phyloP scores from a whole-genome alignment of 2,113 vertebrate species.

The Callorhinus ursinus region DNA sequence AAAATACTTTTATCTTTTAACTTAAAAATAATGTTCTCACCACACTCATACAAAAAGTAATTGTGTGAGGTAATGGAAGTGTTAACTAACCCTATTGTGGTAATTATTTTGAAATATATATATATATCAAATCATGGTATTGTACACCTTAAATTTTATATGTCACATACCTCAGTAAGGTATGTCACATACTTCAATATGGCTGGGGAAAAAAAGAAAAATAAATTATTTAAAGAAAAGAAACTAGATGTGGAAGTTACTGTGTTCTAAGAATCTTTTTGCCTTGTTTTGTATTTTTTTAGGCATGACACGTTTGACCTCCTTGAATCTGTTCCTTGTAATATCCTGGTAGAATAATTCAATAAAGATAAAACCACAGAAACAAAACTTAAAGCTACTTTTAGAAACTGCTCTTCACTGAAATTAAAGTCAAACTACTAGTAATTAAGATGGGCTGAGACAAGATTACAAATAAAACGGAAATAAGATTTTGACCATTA shows the following conservation, averaged over 20 bases:
- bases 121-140: background rate
- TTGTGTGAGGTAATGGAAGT: background rate
- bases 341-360: background rate
- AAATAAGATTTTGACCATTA: background rate
- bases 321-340: background rate
- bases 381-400: constrained; percentile 17
- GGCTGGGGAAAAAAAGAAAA: background rate
- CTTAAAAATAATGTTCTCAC: background rate
- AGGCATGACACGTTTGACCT: background rate
- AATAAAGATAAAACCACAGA: background rate
- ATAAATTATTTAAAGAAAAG: background rate
- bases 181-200: background rate
- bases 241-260: constrained; percentile 18
- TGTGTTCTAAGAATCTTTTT: constrained; percentile 1
- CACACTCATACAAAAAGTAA: background rate
- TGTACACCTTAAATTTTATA: background rate
- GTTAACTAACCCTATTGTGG: background rate
- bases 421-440: background rate
- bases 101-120: background rate
- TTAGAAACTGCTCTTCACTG: background rate
- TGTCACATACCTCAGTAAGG: background rate
- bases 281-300: background rate
- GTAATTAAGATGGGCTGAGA: background rate
- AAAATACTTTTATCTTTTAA: background rate
- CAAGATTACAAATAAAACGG: background rate